Conservation (phyloP, 1,140 invertebrate species). For the Chymomyza costata region DNA sequence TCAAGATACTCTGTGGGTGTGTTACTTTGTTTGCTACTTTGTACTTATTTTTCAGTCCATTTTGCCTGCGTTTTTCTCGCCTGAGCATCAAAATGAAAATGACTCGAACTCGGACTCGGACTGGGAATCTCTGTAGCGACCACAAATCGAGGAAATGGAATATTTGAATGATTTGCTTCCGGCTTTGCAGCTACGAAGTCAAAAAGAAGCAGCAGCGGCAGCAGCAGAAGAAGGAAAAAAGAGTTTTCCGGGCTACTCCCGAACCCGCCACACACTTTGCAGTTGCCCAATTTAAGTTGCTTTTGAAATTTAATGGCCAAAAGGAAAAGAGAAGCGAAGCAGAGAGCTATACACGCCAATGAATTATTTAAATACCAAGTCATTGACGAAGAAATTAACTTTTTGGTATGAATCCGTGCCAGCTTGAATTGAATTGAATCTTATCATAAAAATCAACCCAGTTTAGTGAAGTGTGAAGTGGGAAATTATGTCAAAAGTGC, state of each 20-base stretch:
- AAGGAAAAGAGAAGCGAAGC: neutral
- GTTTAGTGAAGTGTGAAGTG: no score
- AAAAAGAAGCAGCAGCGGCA: conserved; percentile 13
- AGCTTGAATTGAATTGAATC: no score
- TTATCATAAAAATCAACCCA: no score
- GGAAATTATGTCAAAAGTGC: no score
- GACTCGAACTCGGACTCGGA: conserved; percentile 11
- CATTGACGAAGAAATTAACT: neutral
- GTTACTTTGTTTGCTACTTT: conserved; percentile 28
- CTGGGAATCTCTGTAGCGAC: conserved; percentile 20
- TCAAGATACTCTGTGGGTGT: conserved; percentile 10
- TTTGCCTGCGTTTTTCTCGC: conserved; percentile 16
- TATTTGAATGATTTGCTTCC: conserved; percentile 68
- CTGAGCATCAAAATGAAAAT: conserved; percentile 24
- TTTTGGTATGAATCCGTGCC: no score
- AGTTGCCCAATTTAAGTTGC: conserved; percentile 28
- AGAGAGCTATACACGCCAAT: conserved; percentile 21
- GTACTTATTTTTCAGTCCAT: conserved; percentile 20
- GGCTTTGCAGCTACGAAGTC: conserved; percentile 33
- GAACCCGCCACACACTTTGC: no score
- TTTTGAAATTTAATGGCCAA: conserved; percentile 14
- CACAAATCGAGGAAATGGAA: conserved; percentile 64
- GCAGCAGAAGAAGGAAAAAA: conserved; percentile 7
- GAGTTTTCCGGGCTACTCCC: no score
- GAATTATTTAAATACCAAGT: conserved; percentile 35